Conservation (phyloP, 2,888 invertebrate genomes). For the Heteropelma amictum region DNA sequence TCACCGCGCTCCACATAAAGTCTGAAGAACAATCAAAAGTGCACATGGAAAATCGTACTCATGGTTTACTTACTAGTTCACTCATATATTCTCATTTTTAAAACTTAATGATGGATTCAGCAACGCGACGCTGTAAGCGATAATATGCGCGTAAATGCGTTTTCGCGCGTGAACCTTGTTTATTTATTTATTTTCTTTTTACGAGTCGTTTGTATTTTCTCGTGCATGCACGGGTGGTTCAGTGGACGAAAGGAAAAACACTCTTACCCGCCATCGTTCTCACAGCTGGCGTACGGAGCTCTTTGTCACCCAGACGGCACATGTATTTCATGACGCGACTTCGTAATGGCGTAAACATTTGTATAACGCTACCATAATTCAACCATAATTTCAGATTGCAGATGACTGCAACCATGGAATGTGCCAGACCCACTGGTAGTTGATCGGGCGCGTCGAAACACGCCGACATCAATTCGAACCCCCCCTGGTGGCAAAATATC, state of each 20-base stretch:
- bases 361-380: constrained; percentile 93
- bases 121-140: no score
- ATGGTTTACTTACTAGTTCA: no score
- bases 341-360: constrained; percentile 92
- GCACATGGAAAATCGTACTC: constrained; percentile 7
- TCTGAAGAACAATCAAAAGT: constrained; percentile 79
- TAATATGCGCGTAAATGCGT: no score
- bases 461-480: constrained; percentile 90
- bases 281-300: constrained; percentile 91
- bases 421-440: constrained; percentile 92
- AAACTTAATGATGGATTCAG: no score
- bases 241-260: not conserved
- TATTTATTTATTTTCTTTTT: no score
- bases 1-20: constrained; percentile 97
- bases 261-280: constrained; percentile 92
- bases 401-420: constrained; percentile 93
- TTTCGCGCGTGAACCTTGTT: no score
- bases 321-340: constrained; percentile 93
- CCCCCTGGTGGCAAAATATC: constrained; percentile 94
- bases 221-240: no score
- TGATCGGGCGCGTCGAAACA: constrained; percentile 90
- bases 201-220: no score
- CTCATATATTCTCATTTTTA: no score
- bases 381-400: constrained; percentile 96
- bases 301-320: constrained; percentile 95